phyloP scores from a whole-genome alignment of 2,113 vertebrate species.

The Propithecus coquereli region DNA sequence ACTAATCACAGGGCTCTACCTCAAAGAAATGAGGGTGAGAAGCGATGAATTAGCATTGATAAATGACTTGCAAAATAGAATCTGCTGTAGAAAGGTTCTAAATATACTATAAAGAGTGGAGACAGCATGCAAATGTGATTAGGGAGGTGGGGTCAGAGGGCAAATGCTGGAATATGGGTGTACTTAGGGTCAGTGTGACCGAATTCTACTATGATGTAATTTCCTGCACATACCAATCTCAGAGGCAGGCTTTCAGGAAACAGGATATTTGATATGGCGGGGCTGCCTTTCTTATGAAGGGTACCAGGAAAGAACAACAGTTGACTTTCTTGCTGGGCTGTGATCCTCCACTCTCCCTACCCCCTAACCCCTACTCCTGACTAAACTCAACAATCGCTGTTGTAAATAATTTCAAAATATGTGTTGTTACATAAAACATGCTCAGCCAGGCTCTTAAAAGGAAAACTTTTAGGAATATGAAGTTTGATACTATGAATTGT shows the following conservation, averaged over 20 bases:
- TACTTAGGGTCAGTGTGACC: conserved; percentile 49
- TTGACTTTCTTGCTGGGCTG: conserved; percentile 43
- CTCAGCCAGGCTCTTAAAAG: neutral
- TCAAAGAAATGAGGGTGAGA: conserved; percentile 55
- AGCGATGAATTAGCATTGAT: conserved; percentile 60
- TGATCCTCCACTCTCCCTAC: neutral
- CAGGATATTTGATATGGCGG: conserved; percentile 49
- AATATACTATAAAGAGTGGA: conserved; percentile 45
- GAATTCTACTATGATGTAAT: conserved; percentile 55
- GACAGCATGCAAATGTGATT: conserved; percentile 74
- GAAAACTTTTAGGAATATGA: neutral
- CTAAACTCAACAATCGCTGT: neutral
- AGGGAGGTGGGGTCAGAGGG: conserved; percentile 47
- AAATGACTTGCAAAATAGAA: conserved; percentile 63
- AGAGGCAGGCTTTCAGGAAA: conserved; percentile 41
- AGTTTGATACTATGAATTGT: neutral
- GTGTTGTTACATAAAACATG: neutral
- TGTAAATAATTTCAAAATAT: neutral
- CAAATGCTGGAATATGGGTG: conserved; percentile 35
- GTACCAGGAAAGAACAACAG: conserved; percentile 23
- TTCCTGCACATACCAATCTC: conserved; percentile 51
- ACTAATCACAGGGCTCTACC: conserved; percentile 47
- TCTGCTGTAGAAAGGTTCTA: conserved; percentile 34
- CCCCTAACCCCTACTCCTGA: neutral
- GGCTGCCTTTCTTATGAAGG: neutral